These are phyloP conservation scores for Periophthalmodon schlosseri DNA, from an alignment of 2,113 vertebrate genomes.

Conservation along the genomic window DNA sequence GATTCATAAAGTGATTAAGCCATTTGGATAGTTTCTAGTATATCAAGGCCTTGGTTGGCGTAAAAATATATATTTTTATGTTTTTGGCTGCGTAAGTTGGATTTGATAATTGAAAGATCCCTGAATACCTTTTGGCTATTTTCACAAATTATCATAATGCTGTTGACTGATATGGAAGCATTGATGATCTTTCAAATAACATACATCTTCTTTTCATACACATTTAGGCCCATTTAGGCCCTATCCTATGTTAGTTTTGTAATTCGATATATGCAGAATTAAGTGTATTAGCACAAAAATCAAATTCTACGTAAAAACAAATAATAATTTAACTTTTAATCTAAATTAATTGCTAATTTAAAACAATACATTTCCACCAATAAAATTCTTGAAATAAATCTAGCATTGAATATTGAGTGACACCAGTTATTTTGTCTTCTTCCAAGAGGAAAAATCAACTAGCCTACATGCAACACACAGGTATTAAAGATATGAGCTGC, in stretches of 20 bases:
- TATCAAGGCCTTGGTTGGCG: conserved; percentile 3
- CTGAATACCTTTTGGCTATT: conserved; percentile 3
- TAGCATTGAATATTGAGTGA: conserved; percentile 6
- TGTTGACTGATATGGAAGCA: background rate
- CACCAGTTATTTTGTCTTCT: background rate
- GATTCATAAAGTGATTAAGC: background rate
- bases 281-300: too few relatives aligned
- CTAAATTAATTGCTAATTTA: too few relatives aligned
- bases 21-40: background rate
- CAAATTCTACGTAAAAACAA: too few relatives aligned
- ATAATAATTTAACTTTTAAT: too few relatives aligned
- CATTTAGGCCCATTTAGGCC: background rate
- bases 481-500: background rate
- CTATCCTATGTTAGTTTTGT: background rate
- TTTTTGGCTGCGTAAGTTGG: background rate
- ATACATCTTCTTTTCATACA: background rate
- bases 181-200: background rate
- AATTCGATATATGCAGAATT: background rate
- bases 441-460: background rate
- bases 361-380: background rate
- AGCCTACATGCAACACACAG: conserved; percentile 25
- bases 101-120: background rate
- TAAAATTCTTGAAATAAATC: conserved; percentile 19
- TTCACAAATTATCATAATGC: background rate
- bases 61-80: background rate